Conservation (phyloP, 2,888 invertebrate genomes). For the Pollenia labialis region DNA sequence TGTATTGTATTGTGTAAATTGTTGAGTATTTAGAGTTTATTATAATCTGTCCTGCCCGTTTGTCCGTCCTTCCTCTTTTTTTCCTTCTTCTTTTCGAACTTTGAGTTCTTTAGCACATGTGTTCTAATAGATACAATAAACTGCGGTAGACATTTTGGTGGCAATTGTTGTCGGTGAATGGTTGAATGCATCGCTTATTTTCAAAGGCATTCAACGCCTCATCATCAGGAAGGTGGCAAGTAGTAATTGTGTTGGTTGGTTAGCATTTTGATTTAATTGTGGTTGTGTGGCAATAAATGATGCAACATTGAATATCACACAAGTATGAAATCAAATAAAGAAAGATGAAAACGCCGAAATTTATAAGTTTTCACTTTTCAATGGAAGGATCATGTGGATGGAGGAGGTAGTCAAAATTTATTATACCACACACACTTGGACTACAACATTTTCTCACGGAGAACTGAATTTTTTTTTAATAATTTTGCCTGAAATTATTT, state of each 20-base stretch:
- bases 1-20: slow-evolving; percentile 51
- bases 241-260: slow-evolving; percentile 45
- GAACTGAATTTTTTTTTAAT: no score
- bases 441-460: no score
- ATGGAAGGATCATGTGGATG: background rate
- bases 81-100: background rate
- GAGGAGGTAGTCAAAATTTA: no score
- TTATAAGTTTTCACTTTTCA: slow-evolving; percentile 21
- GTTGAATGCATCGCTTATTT: slow-evolving; percentile 68
- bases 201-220: slow-evolving; percentile 71
- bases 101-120: slow-evolving; percentile 50
- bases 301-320: slow-evolving; percentile 63
- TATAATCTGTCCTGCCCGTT: slow-evolving; percentile 44
- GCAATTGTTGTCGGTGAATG: slow-evolving; percentile 71
- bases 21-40: slow-evolving; percentile 61
- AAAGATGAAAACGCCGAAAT: slow-evolving; percentile 31
- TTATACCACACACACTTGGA: no score
- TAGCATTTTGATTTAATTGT: slow-evolving; percentile 53
- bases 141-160: slow-evolving; percentile 71
- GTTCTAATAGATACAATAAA: slow-evolving; percentile 42
- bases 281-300: slow-evolving; percentile 62
- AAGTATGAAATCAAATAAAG: slow-evolving; percentile 56
- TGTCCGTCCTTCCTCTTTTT: background rate
- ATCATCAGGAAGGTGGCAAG: slow-evolving; percentile 64
- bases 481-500: no score